These are phyloP conservation scores for Pseudomyrmex sp. DNA, from an alignment of 1,140 invertebrate genomes.

Conservation along the genomic window DNA sequence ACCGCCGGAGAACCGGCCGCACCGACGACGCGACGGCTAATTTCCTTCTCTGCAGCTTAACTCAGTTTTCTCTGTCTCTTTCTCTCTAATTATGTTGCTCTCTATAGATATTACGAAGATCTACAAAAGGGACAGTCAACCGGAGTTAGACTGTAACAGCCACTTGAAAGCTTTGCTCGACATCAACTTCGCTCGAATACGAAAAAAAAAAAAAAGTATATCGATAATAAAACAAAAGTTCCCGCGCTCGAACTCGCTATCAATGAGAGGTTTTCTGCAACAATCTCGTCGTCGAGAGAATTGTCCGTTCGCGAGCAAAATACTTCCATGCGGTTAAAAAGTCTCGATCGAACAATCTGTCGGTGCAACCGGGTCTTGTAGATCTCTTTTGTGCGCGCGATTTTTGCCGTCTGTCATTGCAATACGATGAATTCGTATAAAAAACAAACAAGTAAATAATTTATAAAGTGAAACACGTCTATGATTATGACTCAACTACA, in stretches of 20 bases:
- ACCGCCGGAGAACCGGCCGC: conserved; percentile 7
- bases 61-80: neutral
- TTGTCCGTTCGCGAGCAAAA: neutral
- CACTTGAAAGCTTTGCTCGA: neutral
- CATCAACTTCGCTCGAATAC: neutral
- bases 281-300: neutral
- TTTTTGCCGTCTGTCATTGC: neutral
- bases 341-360: conserved; percentile 1
- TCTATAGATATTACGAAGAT: neutral
- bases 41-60: conserved; percentile 14
- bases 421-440: conserved; percentile 17
- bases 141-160: neutral
- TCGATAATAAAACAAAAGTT: neutral
- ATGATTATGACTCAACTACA: neutral
- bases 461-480: neutral
- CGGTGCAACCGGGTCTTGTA: neutral
- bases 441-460: neutral
- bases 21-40: conserved; percentile 20
- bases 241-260: no score
- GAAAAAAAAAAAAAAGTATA: no score
- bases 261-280: no score
- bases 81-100: neutral
- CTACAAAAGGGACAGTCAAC: conserved; percentile 1
- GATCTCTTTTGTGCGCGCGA: neutral
- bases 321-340: neutral